Percentiles rank a stretch among this genome's conserved stretches.
Conservation (phyloP, 2,888 invertebrate genomes). For the Pammene fasciana region DNA sequence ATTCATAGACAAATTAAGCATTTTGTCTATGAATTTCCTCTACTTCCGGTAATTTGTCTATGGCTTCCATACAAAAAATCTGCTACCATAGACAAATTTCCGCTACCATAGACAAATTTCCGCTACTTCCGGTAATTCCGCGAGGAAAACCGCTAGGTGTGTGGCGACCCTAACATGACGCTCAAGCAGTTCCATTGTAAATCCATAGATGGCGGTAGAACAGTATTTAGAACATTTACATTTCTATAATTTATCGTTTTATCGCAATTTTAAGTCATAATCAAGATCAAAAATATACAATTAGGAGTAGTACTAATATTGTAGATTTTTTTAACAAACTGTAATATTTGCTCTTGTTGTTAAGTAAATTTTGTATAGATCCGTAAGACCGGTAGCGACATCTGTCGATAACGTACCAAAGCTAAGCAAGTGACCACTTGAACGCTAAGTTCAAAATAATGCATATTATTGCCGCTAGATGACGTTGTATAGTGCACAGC, state of each 20-base stretch:
- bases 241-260: not conserved
- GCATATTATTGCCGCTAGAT: conserved; percentile 4
- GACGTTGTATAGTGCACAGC: too few species aligned
- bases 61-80: too few species aligned
- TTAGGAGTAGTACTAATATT: not conserved
- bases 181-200: conserved; percentile 43
- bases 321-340: too few species aligned
- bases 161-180: too few species aligned
- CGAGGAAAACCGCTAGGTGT: too few species aligned
- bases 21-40: too few species aligned
- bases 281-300: not conserved
- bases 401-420: conserved; percentile 7
- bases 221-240: not conserved
- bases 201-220: conserved; percentile 58
- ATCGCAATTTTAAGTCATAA: not conserved
- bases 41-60: too few species aligned
- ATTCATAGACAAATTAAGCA: too few species aligned
- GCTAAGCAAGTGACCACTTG: not conserved
- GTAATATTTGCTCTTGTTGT: not conserved
- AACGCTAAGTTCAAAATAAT: not conserved
- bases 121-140: too few species aligned
- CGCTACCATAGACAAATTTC: too few species aligned
- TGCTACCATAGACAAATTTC: too few species aligned
- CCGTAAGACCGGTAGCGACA: conserved; percentile 17
- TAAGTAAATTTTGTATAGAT: not conserved